Percentiles rank a stretch among this genome's conserved stretches.
phyloP scores from a whole-genome alignment of 2,797 vertebrate genomes.

The Todus mexicanus region DNA sequence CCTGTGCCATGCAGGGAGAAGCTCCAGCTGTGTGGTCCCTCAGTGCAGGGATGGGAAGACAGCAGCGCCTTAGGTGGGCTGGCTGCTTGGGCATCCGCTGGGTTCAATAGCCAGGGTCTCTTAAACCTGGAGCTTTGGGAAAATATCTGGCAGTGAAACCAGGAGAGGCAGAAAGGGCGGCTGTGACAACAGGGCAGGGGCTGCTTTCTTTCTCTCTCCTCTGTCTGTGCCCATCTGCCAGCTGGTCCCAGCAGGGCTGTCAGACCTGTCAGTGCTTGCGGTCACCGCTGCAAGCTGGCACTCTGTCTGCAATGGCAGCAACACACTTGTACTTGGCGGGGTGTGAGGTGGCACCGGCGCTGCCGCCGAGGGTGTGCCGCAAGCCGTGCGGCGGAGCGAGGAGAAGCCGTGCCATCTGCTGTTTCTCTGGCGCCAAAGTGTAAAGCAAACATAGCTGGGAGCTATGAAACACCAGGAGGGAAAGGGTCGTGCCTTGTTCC shows the following conservation, averaged over 20 bases:
- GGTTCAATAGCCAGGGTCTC: not conserved
- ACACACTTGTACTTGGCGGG: not conserved
- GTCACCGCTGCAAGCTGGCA: not conserved
- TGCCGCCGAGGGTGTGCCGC: not conserved
- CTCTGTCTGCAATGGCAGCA: rapidly evolving
- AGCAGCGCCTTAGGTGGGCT: too few relatives aligned
- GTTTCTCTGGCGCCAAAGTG: constrained; percentile 37
- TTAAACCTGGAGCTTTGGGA: not conserved
- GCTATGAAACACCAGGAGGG: constrained; percentile 61
- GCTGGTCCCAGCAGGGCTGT: not conserved
- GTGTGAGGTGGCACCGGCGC: not conserved
- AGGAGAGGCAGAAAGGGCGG: not conserved
- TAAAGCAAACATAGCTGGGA: constrained; percentile 67
- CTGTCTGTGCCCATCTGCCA: rapidly evolving
- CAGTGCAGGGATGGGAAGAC: rapidly evolving
- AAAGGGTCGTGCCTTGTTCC: constrained; percentile 4
- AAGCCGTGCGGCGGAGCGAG: not conserved
- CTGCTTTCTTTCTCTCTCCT: not conserved
- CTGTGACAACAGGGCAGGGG: not conserved
- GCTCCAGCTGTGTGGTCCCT: rapidly evolving
- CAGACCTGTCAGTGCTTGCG: not conserved
- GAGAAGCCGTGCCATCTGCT: constrained; percentile 66
- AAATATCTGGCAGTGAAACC: not conserved
- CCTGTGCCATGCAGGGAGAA: not conserved
- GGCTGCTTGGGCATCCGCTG: not conserved